phyloP scores from a whole-genome alignment of 2,113 vertebrate species.

The Megaleporinus macrocephalus region DNA sequence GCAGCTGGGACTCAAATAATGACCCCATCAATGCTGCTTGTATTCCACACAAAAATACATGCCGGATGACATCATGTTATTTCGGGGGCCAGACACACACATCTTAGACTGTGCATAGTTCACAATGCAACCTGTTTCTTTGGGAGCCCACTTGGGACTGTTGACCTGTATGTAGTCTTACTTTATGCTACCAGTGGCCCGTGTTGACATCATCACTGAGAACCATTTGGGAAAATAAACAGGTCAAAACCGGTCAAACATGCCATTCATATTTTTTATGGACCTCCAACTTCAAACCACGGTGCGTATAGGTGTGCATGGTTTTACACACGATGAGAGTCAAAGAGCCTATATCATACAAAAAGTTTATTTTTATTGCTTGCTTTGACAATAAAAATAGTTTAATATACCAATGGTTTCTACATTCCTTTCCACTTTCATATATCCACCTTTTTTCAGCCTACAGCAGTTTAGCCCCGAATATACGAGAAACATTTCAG shows the following conservation, averaged over 20 bases:
- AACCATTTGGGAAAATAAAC: constrained; percentile 55
- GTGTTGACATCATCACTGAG: constrained; percentile 52
- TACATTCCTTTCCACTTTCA: too few relatives aligned
- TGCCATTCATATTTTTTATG: constrained; percentile 27
- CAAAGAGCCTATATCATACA: too few relatives aligned
- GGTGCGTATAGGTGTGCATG: not conserved
- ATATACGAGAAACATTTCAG: too few relatives aligned
- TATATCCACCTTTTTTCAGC: too few relatives aligned
- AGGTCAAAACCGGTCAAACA: constrained; percentile 15
- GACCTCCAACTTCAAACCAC: not conserved
- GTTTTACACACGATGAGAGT: not conserved
- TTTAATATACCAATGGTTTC: too few relatives aligned
- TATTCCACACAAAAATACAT: constrained; percentile 62
- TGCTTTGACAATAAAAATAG: too few relatives aligned
- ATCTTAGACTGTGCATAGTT: constrained; percentile 33
- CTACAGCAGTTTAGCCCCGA: too few relatives aligned
- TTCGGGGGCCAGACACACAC: constrained; percentile 52
- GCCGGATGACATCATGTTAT: constrained; percentile 72
- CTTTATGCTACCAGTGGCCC: constrained; percentile 46
- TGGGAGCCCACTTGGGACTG: constrained; percentile 14
- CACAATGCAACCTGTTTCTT: constrained; percentile 44
- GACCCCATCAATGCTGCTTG: constrained; percentile 52
- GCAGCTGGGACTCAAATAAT: constrained; percentile 65
- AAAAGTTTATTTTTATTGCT: too few relatives aligned
- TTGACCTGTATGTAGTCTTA: constrained; percentile 12